These are phyloP conservation scores for Heliocidaris erythrogramma DNA, from an alignment of 35 echinoderm and acorn worm genomes.

Conservation along the genomic window DNA sequence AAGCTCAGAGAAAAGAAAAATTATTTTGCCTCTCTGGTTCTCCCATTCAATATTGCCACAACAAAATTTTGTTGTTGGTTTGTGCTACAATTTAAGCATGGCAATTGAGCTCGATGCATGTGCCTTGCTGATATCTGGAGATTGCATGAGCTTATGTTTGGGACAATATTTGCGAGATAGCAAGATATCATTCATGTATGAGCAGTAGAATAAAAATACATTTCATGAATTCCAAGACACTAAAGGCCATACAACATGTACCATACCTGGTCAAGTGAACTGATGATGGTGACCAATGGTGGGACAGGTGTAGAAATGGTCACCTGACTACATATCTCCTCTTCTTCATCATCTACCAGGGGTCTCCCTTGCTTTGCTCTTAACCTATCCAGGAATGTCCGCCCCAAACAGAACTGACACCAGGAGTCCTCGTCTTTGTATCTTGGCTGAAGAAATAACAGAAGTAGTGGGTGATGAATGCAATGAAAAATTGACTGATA, in stretches of 20 bases:
- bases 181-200: no score
- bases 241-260: not conserved
- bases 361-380: slow-evolving; percentile 12
- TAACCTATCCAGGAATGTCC: slow-evolving; percentile 55
- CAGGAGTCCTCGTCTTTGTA: slow-evolving; percentile 69
- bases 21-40: no score
- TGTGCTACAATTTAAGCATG: no score
- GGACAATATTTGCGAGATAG: no score
- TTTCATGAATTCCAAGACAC: no score
- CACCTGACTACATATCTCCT: not conserved
- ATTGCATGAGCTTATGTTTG: no score
- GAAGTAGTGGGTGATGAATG: not conserved
- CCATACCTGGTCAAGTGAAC: slow-evolving; percentile 79
- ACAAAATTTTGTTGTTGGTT: no score
- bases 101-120: no score
- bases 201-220: no score
- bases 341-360: slow-evolving; percentile 46
- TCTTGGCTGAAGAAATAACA: slow-evolving; percentile 66
- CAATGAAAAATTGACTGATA: not conserved
- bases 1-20: no score
- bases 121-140: no score
- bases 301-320: slow-evolving; percentile 44
- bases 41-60: no score
- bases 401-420: slow-evolving; percentile 87
- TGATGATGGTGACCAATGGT: slow-evolving; percentile 81